These are phyloP conservation scores for Cheilosia scutellata DNA, from an alignment of 2,888 invertebrate species.

Conservation along the genomic window DNA sequence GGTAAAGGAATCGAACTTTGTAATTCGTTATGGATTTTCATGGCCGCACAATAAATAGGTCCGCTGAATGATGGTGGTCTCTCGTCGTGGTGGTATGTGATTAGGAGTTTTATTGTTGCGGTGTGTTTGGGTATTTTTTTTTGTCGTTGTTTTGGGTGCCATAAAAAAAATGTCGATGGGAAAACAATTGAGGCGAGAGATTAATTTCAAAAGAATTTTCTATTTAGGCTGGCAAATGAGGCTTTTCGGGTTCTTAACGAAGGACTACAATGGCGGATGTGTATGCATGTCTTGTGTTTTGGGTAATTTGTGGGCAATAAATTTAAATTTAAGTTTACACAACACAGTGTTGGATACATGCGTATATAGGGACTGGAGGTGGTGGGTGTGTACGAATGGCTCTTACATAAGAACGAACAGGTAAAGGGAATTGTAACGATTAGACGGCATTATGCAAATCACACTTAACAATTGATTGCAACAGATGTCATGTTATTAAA, in stretches of 20 bases:
- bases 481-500: conserved; percentile 45
- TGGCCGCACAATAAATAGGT: conserved; percentile 42
- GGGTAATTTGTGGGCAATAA: conserved; percentile 71
- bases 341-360: neutral
- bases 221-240: conserved; percentile 43
- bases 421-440: conserved; percentile 2
- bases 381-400: conserved; percentile 31
- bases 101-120: conserved; percentile 64
- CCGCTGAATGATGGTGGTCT: conserved; percentile 71
- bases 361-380: conserved; percentile 1
- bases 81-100: conserved; percentile 23
- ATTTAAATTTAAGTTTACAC: conserved; percentile 69
- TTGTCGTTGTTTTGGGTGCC: conserved; percentile 32
- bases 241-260: neutral
- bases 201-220: conserved; percentile 57
- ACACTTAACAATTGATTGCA: conserved; percentile 47
- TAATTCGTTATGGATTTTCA: conserved; percentile 73
- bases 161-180: conserved; percentile 62
- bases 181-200: conserved; percentile 67
- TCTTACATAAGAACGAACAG: neutral
- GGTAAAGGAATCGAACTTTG: conserved; percentile 56
- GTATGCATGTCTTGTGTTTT: conserved; percentile 47
- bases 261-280: conserved; percentile 19
- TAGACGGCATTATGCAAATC: conserved; percentile 29
- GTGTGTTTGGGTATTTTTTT: conserved; percentile 6